A percentile compares a stretch with the other conserved stretches of the same genome.
These are phyloP conservation scores for Micronycteris hirsuta DNA, from an alignment of 2,113 vertebrate species.

Conservation along the genomic window DNA sequence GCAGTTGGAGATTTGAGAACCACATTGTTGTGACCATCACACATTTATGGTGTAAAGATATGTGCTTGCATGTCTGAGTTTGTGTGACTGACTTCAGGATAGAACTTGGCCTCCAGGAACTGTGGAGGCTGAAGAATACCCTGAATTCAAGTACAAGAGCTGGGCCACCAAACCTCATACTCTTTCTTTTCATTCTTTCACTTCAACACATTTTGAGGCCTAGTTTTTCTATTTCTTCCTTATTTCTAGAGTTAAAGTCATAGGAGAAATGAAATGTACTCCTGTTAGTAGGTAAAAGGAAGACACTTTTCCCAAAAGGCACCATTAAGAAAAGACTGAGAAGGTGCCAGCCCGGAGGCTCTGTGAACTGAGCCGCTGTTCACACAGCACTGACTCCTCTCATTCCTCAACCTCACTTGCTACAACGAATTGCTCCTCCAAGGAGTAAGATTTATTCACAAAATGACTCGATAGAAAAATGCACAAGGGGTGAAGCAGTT, in stretches of 20 bases:
- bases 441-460: background rate
- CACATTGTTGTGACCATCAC: background rate
- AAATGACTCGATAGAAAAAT: background rate
- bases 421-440: background rate
- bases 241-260: background rate
- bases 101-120: background rate
- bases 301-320: background rate
- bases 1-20: background rate
- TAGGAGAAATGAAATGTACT: background rate
- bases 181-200: background rate
- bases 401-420: background rate
- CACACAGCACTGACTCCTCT: background rate
- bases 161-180: background rate
- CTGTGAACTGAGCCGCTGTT: background rate
- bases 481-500: background rate
- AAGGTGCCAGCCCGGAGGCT: background rate
- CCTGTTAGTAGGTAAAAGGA: background rate
- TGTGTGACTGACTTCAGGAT: background rate
- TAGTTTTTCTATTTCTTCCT: background rate
- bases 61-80: background rate
- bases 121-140: background rate
- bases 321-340: constrained; percentile 5
- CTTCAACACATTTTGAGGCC: background rate
- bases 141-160: background rate
- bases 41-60: background rate